Evolutionary conservation across 1,140 invertebrate genomes (phyloP), one percentile per base, ranked within the genome.

Genomic region (Piezodorus guildinii): DNA sequence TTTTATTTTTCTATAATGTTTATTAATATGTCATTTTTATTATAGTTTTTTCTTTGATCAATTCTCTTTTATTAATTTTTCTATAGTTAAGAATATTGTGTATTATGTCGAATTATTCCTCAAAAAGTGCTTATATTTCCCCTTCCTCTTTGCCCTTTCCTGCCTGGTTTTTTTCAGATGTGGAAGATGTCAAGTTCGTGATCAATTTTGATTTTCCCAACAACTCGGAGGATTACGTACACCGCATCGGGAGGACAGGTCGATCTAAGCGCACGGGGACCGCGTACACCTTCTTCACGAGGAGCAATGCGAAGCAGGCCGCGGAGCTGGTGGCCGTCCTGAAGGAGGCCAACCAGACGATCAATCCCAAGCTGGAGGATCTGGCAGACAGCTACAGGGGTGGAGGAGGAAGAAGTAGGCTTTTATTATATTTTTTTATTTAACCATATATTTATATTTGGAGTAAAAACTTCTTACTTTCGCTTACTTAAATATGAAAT

Each of bases 121-220:
- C 4, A 39, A 39, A 39, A 39, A 39, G 34, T 39, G 34, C 34
- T 39, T 39, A 39, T 39, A 39, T 39, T 12, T 10, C 12, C 23
- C 15, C 23, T 23, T 56, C 52, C 23, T 15, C 23, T 23, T 56
- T 19, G 27, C n/a, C 27, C 34, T n/a, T 60, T 64, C 39, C 52
- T n/a, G 6, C 25, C 23, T 25, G 16, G 25, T 44, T 25, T 25
- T 58, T 63, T 62, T 15, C 62, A 66, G 65, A 66, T 62, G 62
- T 66, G 19, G 65, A 66, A 27, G 65, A 66, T 51, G 60, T 65
- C 6, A 68, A 66, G 60, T 70, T 65, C 64, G 91, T 94, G 65
- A 89, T 94, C 75, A 94, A 94, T 79, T 90, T 86, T 79, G 91
- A 94, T 75, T 94, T 91, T 76, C 91, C 91, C 19, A 88, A 85